phyloP scores from a whole-genome alignment of 2,888 invertebrate genomes.

The Caenorhabditis drosophilae region DNA sequence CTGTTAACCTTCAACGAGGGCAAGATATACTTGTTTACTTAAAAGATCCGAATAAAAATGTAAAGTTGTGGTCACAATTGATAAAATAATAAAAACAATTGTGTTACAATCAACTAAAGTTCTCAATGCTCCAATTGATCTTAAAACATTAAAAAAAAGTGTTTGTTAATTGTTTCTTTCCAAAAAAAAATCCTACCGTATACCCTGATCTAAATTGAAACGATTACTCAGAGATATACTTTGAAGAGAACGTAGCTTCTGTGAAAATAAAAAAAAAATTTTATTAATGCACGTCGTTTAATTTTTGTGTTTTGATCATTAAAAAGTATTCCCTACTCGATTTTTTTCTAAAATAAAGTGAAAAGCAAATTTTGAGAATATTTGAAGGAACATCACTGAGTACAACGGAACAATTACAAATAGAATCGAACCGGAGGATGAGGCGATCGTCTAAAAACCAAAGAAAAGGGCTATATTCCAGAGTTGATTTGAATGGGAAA shows the following conservation, averaged over 20 bases:
- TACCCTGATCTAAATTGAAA: constrained; percentile 17
- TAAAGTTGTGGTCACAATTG: constrained; percentile 9
- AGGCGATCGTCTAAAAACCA: constrained; percentile 16
- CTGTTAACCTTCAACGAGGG: constrained; percentile 18
- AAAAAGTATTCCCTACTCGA: constrained; percentile 1
- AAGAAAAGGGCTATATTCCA: neutral
- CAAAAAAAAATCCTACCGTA: too few species aligned
- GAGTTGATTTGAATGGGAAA: neutral
- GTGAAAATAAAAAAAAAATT: neutral
- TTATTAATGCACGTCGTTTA: too few species aligned
- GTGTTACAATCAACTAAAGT: constrained; percentile 6
- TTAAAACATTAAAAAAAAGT: too few species aligned
- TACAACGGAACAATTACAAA: constrained; percentile 14
- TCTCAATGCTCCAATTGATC: constrained; percentile 10
- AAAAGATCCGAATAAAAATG: constrained; percentile 7
- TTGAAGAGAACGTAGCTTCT: constrained; percentile 3
- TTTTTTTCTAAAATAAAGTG: constrained; percentile 11
- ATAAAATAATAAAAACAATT: constrained; percentile 9
- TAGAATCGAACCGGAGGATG: constrained; percentile 9
- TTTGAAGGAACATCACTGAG: constrained; percentile 6
- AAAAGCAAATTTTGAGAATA: constrained; percentile 11
- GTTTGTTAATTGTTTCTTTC: too few species aligned
- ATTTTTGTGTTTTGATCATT: too few species aligned
- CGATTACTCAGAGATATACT: constrained; percentile 8
- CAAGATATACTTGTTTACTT: constrained; percentile 8